Evolutionary conservation across 2,888 invertebrate species (phyloP), one percentile per base, ranked within the genome.

Genomic region (Schrankia costaestrigalis): DNA sequence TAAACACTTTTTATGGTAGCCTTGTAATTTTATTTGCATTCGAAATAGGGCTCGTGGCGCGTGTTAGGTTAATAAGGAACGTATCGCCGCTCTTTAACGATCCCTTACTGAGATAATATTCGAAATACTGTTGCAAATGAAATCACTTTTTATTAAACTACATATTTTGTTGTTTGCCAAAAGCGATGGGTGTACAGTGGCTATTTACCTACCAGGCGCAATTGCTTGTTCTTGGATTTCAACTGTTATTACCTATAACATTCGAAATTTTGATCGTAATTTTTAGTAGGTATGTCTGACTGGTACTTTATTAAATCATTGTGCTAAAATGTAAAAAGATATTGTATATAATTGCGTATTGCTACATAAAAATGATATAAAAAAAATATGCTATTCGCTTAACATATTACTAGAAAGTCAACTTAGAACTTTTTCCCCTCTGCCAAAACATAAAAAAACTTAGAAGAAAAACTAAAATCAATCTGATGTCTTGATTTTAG

Each of bases 21-120:
- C 70, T 76, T 78, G 75, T 76, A 77, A 75, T 82, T 78, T 82
- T 85, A 85, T 85, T 82, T 76, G 72, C 76, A 82, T 80, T 70
- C 71, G 60, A 66, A 78, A 82, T 83, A 80, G 79, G 78, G 67
- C 63, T 57, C 64, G 73, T 68, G 75, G 75, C 78, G 74, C 80
- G 78, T 79, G 81, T 78, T 78, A 63, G 68, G 72, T 79, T 83
- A 84, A 85, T 83, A 85, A 78, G 84, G 85, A 73, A 71, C 71
- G 73, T 71, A 74, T 77, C 81, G 62, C 53, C 66, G 71, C 65
- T 68, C 73, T 73, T 74, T 78, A 80, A 80, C 70, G 80, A 74
- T 65, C 59, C 59, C 67, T 70, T 69, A 70, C 63, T 56, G 43
- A 64, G 69, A 68, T 77, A 73, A 78, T 75, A 72, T 73, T 74